Conservation (phyloP, 2,113 vertebrate genomes). For the Scalopus aquaticus region DNA sequence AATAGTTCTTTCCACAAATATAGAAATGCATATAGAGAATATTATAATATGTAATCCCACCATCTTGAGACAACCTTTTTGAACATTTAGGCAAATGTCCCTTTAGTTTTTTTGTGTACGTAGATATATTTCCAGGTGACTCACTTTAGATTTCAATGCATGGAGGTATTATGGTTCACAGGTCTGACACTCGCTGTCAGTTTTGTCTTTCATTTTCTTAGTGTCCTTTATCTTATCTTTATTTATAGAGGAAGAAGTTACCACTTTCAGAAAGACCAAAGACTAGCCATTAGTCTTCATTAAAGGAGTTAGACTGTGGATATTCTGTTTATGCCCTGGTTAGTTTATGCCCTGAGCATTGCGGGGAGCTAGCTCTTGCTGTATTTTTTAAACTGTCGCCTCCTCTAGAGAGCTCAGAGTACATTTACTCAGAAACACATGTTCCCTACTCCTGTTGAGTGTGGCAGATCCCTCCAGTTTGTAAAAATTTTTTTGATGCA, state of each 20-base stretch:
- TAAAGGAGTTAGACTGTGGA: not conserved
- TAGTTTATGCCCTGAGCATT: not conserved
- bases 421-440: not conserved
- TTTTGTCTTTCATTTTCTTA: not conserved
- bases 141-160: not conserved
- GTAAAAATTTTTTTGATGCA: not conserved
- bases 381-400: not conserved
- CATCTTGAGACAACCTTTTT: not conserved
- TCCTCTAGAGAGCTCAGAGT: not conserved
- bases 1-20: not conserved
- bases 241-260: not conserved
- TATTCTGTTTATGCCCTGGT: not conserved
- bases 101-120: not conserved
- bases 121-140: not conserved
- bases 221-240: not conserved
- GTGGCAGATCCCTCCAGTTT: not conserved
- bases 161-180: not conserved
- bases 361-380: not conserved
- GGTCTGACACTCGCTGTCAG: not conserved
- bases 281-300: not conserved
- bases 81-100: not conserved
- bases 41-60: not conserved
- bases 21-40: not conserved
- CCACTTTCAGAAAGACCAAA: not conserved
- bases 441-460: not conserved